These are phyloP conservation scores for Tetranychus cinnabarinus DNA, from an alignment of 1,140 invertebrate genomes.

Conservation along the genomic window DNA sequence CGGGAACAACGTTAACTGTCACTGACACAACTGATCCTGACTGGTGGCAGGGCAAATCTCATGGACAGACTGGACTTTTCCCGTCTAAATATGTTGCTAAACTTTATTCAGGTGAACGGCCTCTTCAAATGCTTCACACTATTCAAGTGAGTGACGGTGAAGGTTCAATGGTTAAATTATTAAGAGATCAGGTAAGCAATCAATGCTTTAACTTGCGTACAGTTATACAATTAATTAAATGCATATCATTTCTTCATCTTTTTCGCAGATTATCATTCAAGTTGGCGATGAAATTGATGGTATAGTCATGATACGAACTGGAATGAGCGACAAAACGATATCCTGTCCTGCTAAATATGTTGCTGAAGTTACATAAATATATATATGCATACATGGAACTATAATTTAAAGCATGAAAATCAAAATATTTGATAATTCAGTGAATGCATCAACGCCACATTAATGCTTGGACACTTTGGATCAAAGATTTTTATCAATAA, in stretches of 20 bases:
- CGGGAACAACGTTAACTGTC: constrained; percentile 80
- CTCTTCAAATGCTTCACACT: constrained; percentile 52
- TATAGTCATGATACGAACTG: constrained; percentile 73
- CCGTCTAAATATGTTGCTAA: constrained; percentile 80
- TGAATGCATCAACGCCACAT: too few species aligned
- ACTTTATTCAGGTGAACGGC: constrained; percentile 60
- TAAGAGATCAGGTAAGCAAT: constrained; percentile 36
- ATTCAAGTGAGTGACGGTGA: constrained; percentile 38
- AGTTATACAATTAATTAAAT: neutral
- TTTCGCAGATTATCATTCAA: constrained; percentile 32
- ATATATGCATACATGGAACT: too few species aligned
- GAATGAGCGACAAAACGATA: constrained; percentile 49
- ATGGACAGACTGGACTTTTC: constrained; percentile 73
- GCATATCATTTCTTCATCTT: neutral
- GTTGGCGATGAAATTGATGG: constrained; percentile 72
- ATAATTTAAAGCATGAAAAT: too few species aligned
- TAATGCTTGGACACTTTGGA: too few species aligned
- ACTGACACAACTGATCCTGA: constrained; percentile 79
- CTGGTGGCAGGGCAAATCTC: constrained; percentile 83
- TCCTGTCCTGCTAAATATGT: constrained; percentile 30
- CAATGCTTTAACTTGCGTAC: constrained; percentile 3
- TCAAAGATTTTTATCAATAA: too few species aligned
- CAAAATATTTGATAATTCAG: too few species aligned
- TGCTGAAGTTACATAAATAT: constrained; percentile 22
- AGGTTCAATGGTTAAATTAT: constrained; percentile 28